Base-by-base conservation (phyloP, 1,140 invertebrate species). In the Drosophila gunungcola region DNA sequence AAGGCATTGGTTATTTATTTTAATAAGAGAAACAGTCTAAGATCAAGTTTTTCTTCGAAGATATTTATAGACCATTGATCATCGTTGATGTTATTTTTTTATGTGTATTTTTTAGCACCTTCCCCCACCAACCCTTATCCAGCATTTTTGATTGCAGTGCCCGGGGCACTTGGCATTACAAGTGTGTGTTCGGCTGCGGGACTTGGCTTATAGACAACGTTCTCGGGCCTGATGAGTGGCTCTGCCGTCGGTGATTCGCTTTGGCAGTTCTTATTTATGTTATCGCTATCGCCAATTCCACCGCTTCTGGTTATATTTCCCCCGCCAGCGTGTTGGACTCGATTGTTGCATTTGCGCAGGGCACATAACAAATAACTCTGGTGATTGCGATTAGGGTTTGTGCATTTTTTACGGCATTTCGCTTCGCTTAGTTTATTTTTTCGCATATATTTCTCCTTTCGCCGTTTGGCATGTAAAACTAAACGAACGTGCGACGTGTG, bases 131-230 rank as follows among this genome's bases (percentile, higher is more conserved):
- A 13, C 48, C 58, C 16, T 4, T 34, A 4, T 53, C 42, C 29
- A 70, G 52, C 29, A 70, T 68, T 64, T 75, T 83, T 73, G 83
- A 88, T 83, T 86, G 84, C 83, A 82, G 42, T 58, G 62, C 78
- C 70, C 46, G 46, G 21, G 64, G 82, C 67, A 48, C 61, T 80
- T 57, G 57, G 69, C 60, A 75, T 73, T 72, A 75, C 60, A 57
- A 67, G 48, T 52, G 29, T 60, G 61, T 60, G 57, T 70, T 46
- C 52, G 62, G 43, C 77, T 76, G 27, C 39, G 42, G 32, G 60
- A 85, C 73, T 84, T 85, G 81, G 81, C 82, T 81, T 57, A 65
- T 48, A 53, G 56, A 58, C 77, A 54, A 42, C 57, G 39, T 65
- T 57, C 46, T 54, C 54, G 73, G 58, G 56, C 57, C 60, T 43